phyloP scores from a whole-genome alignment of 2,797 vertebrate genomes.

The Malacoraja senta region DNA sequence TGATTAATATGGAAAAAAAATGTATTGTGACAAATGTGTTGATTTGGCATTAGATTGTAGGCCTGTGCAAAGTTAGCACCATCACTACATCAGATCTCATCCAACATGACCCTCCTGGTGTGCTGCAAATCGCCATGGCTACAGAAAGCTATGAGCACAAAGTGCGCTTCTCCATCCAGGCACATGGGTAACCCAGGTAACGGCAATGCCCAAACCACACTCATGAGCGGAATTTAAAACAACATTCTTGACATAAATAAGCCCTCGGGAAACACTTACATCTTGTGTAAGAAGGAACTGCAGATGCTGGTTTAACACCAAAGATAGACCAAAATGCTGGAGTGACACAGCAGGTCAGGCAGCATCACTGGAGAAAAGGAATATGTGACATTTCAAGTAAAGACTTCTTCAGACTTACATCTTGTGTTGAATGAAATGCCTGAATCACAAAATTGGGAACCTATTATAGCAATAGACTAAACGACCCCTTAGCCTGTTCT shows the following conservation, averaged over 20 bases:
- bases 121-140: not conserved
- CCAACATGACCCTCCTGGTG: not conserved
- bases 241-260: not conserved
- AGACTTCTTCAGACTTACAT: not conserved
- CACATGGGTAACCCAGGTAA: not conserved
- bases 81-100: not conserved
- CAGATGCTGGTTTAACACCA: too few species aligned
- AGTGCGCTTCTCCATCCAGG: not conserved
- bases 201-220: not conserved
- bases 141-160: constrained; percentile 18
- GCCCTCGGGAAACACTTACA: too few species aligned
- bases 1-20: not conserved
- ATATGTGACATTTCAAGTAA: too few species aligned
- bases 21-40: not conserved
- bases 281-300: too few species aligned
- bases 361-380: too few species aligned
- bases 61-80: not conserved
- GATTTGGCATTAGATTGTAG: not conserved
- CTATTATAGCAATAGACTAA: not conserved
- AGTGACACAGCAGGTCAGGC: too few species aligned
- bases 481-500: not conserved
- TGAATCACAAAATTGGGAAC: not conserved
- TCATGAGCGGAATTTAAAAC: not conserved
- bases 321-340: too few species aligned
- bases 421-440: not conserved